Conservation (phyloP, 2,797 vertebrate genomes). For the Morelia viridis region DNA sequence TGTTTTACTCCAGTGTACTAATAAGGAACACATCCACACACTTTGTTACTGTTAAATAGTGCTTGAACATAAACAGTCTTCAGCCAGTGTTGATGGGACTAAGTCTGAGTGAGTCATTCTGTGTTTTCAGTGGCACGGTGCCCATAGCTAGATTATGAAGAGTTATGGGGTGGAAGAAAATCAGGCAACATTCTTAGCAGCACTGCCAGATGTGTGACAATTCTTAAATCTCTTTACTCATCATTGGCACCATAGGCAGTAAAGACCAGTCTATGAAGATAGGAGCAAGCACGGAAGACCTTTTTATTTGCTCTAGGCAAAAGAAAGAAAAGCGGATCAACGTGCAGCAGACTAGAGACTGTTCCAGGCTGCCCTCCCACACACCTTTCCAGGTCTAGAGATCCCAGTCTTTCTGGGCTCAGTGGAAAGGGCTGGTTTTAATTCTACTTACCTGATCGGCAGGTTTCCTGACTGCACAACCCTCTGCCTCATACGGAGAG, state of each 20-base stretch:
- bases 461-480: too few species aligned
- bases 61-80: constrained; percentile 17
- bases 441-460: too few species aligned
- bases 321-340: not conserved
- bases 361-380: not conserved
- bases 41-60: not conserved
- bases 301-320: not conserved
- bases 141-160: not conserved
- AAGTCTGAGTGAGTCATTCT: not conserved
- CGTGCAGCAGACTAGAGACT: not conserved
- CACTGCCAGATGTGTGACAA: not conserved
- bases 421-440: too few species aligned
- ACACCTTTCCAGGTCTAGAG: not conserved
- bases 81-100: not conserved
- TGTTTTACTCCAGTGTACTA: not conserved
- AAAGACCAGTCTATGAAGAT: too few species aligned
- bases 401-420: not conserved
- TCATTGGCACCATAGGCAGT: too few species aligned
- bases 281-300: not conserved
- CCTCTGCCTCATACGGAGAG: too few species aligned
- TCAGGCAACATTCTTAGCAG: not conserved
- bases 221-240: not conserved
- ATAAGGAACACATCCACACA: not conserved
- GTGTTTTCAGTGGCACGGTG: not conserved
- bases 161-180: not conserved